Base-by-base conservation (phyloP, 2,888 invertebrate genomes). In the Ophion ventricosus region DNA sequence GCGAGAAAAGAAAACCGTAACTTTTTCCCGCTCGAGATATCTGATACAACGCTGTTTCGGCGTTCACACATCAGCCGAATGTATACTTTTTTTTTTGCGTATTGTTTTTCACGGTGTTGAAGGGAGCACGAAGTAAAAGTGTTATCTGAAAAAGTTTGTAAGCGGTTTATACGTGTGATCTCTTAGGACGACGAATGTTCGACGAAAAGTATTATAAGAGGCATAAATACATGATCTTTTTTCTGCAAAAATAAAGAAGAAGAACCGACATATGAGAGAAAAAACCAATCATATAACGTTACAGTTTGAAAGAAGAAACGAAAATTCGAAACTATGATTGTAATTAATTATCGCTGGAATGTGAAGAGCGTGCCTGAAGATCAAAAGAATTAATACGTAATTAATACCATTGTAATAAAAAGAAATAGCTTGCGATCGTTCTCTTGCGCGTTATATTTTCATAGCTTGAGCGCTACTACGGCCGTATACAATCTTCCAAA, bases 401-500 rank as follows among this genome's bases (percentile, higher is more conserved):
- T 73, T 59, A 78, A 72, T 61, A 54, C 29, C 56, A 23, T 43
- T 59, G 69, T 63, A 66, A 49, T 25, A 43, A 67, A 26, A 63
- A 69, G 57, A 69, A 67, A 29, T 61, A 49, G 23, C 56, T 77
- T 59, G 20, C 40, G 29, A 82, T 79, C 72, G 78, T 75, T 66
- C 54, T 79, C 70, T 80, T 74, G 77, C 81, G 78, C 82, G 69
- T 72, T 82, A 76, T 72, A 75, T 74, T 75, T 84, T 72, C 77
- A 59, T 75, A 67, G 79, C 82, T 82, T 69, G 67, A 74, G 82
- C 63, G 81, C 81, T 75, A 72, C 26, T 49, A 84, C 78, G 81
- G 81, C 84, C 81, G 82, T 66, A 76, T 76, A 78, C 54, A 84
- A 82, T 84, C 82, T 84, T 84, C 84, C 82, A 82, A 79, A 75